These are phyloP conservation scores for Leucophenga maculata DNA, from an alignment of 2,888 invertebrate species.

Conservation along the genomic window DNA sequence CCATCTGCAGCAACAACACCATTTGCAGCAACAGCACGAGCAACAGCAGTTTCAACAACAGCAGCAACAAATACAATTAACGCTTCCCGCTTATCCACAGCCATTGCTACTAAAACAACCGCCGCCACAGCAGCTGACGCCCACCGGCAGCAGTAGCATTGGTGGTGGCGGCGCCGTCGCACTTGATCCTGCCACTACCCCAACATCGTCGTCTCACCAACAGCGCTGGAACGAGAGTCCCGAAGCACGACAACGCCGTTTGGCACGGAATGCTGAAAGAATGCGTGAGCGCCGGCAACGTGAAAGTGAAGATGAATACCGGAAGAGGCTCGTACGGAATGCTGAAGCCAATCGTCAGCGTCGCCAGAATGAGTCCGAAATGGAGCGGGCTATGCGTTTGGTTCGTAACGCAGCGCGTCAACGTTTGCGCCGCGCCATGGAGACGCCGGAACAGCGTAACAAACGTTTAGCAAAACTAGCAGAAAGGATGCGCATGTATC, in stretches of 20 bases:
- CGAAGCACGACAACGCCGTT: slow-evolving; percentile 70
- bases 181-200: slow-evolving; percentile 45
- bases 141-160: slow-evolving; percentile 48
- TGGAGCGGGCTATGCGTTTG: slow-evolving; percentile 71
- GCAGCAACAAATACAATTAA: slow-evolving; percentile 58
- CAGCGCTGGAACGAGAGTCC: slow-evolving; percentile 73
- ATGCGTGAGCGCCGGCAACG: slow-evolving; percentile 72
- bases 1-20: slow-evolving; percentile 52
- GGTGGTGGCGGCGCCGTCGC: slow-evolving; percentile 40
- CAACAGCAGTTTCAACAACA: slow-evolving; percentile 41
- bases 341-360: slow-evolving; percentile 71
- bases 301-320: slow-evolving; percentile 71
- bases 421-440: slow-evolving; percentile 71
- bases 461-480: slow-evolving; percentile 70
- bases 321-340: slow-evolving; percentile 69
- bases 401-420: slow-evolving; percentile 72
- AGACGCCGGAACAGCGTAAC: slow-evolving; percentile 69
- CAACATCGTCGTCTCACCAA: slow-evolving; percentile 53
- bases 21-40: slow-evolving; percentile 59
- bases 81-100: slow-evolving; percentile 61
- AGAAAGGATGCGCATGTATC: slow-evolving; percentile 71
- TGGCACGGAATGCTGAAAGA: slow-evolving; percentile 72
- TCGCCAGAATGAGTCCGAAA: slow-evolving; percentile 70
- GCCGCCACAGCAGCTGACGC: slow-evolving; percentile 53
- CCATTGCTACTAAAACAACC: slow-evolving; percentile 62